phyloP scores from a whole-genome alignment of 2,113 vertebrate genomes.

The Myocastor coypus region DNA sequence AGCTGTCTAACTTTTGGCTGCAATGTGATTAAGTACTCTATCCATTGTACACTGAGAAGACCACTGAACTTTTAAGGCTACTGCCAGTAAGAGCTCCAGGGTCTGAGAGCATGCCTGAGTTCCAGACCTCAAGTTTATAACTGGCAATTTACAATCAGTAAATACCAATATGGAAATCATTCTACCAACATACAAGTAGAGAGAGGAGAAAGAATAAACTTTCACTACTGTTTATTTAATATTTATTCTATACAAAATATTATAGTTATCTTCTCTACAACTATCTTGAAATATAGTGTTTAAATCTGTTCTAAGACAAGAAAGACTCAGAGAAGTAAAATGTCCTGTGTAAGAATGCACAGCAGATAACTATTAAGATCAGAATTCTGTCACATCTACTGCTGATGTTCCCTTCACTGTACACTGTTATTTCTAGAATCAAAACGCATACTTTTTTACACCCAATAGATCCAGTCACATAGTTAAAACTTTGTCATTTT shows the following conservation, averaged over 20 bases:
- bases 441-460: constrained; percentile 37
- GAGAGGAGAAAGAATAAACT: not conserved
- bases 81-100: not conserved
- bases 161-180: not conserved
- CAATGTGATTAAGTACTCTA: not conserved
- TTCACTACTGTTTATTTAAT: not conserved
- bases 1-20: not conserved
- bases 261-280: not conserved
- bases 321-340: constrained; percentile 34
- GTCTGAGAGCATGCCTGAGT: not conserved
- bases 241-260: not conserved
- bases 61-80: not conserved
- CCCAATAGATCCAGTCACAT: not conserved
- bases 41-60: not conserved
- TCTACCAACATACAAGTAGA: not conserved
- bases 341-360: not conserved
- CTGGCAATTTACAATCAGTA: not conserved
- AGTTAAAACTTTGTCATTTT: not conserved
- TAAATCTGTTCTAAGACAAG: constrained; percentile 14
- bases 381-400: constrained; percentile 2
- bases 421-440: constrained; percentile 30
- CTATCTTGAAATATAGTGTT: not conserved
- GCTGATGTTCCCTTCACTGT: not conserved
- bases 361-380: not conserved
- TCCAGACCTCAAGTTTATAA: not conserved